Evolutionary conservation across 1,140 invertebrate genomes (phyloP), one percentile per base, ranked within the genome.

Genomic region (Lasioglossum albipes): DNA sequence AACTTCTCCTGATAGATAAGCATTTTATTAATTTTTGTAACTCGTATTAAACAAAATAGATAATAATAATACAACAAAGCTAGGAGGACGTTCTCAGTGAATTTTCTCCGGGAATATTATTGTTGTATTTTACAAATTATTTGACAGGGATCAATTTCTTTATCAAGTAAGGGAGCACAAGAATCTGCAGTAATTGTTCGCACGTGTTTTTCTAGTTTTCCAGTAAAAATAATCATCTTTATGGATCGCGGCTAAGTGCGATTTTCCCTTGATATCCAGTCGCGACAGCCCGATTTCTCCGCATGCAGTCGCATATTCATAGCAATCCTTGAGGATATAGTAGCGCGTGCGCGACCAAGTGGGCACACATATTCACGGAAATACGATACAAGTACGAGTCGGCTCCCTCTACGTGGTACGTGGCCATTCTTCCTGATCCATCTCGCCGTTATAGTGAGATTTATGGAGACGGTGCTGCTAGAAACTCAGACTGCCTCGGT

Each of bases 401-500:
- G 66, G 72, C 70, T 81, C 79, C 62, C 73, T 76, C 78, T 22
- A 36, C 83, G 71, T 45, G 87, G 87, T 89, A 93, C 89, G 88
- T 91, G 90, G 88, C 91, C 89, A 89, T 91, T 91, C 89, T 89
- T 82, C 85, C 89, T 91, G 92, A 93, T 93, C 92, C 92, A 91
- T 92, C 91, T 91, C 85, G 88, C 91, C 91, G 91, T 90, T 92
- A 92, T 91, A 91, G 89, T 90, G 89, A 92, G 91, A 93, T 93
- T 93, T 93, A 93, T 93, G 91, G 89, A 92, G 91, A 93, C 88
- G 88, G 87, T 84, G 87, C 88, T 76, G 86, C 71, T 84, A 76
- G 81, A 84, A 84, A 87, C 86, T 81, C 79, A 90, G 89, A 85
- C 79, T 79, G 57, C 62, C 52, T 54, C 70, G 74, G 69, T 74